Percentiles rank a stretch among this genome's conserved stretches.
Conservation (phyloP, 2,888 invertebrate genomes). For the Lottia scabra region DNA sequence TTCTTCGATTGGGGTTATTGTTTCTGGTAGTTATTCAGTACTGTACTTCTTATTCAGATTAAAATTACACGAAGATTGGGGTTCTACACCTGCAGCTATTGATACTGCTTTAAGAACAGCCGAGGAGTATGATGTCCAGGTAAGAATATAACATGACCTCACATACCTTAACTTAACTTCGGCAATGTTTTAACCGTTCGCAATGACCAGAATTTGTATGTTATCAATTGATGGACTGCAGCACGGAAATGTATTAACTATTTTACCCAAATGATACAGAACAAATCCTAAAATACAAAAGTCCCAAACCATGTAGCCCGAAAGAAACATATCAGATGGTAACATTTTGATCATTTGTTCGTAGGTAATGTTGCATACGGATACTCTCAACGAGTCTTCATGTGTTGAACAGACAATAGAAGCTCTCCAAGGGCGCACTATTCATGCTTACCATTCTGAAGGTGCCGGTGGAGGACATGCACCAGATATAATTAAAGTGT, state of each 20-base stretch:
- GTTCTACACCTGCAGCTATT: constrained; percentile 64
- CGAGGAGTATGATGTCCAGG: constrained; percentile 63
- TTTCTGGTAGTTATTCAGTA: neutral
- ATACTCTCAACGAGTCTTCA: constrained; percentile 65
- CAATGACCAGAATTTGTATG: too few relatives aligned
- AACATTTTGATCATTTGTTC: neutral
- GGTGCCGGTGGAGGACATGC: constrained; percentile 68
- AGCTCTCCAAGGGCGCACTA: constrained; percentile 59
- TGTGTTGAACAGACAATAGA: constrained; percentile 63
- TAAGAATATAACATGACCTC: too few relatives aligned
- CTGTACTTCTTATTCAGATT: constrained; percentile 45
- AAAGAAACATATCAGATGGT: too few relatives aligned
- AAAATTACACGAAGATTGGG: constrained; percentile 68
- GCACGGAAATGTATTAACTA: too few relatives aligned
- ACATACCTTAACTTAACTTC: too few relatives aligned
- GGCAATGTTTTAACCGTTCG: too few relatives aligned
- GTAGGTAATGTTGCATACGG: constrained; percentile 65
- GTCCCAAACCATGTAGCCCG: too few relatives aligned
- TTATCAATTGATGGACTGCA: too few relatives aligned
- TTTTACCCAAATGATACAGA: neutral
- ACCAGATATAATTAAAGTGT: constrained; percentile 61
- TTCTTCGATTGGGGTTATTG: too few relatives aligned
- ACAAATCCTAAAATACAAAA: too few relatives aligned
- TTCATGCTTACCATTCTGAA: constrained; percentile 66
- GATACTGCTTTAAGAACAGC: constrained; percentile 62